A percentile compares a stretch with the other conserved stretches of the same genome.
Evolutionary conservation across 1,140 invertebrate genomes (phyloP).

Genomic region (Leucophenga varia): DNA sequence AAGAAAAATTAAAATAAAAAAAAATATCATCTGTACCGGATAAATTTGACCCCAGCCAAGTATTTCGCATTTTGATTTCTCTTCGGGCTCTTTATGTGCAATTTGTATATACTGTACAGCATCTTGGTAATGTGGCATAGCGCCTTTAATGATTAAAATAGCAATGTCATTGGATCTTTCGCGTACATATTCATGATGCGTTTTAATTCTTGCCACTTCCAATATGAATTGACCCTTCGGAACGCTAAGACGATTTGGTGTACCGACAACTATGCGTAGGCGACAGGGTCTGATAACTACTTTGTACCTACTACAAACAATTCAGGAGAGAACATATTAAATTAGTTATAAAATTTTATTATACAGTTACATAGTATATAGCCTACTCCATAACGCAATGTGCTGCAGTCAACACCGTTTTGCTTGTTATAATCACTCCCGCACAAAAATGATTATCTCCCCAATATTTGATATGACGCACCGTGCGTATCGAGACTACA

Average conservation of each 20-base stretch:
- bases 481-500: conserved; percentile 28
- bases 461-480: conserved; percentile 3
- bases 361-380: not conserved
- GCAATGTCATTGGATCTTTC: conserved; percentile 18
- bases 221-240: not conserved
- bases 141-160: too few species aligned
- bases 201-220: conserved; percentile 2
- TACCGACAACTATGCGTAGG: conserved; percentile 11
- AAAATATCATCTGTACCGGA: conserved; percentile 12
- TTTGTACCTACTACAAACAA: conserved; percentile 1
- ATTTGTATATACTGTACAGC: too few species aligned
- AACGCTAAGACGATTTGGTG: conserved; percentile 5
- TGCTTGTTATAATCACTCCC: conserved; percentile 13
- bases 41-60: conserved; percentile 27
- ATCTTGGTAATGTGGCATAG: too few species aligned
- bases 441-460: conserved; percentile 34
- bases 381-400: conserved; percentile 23
- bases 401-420: conserved; percentile 21
- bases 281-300: conserved; percentile 8
- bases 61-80: too few species aligned
- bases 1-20: not conserved
- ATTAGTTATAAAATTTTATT: too few species aligned
- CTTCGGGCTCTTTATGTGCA: too few species aligned
- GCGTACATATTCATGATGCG: conserved; percentile 4
- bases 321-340: too few species aligned